A percentile compares a stretch with the other conserved stretches of the same genome.
Conservation (phyloP, 2,113 vertebrate genomes). For the Genyomyrus donnyi region DNA sequence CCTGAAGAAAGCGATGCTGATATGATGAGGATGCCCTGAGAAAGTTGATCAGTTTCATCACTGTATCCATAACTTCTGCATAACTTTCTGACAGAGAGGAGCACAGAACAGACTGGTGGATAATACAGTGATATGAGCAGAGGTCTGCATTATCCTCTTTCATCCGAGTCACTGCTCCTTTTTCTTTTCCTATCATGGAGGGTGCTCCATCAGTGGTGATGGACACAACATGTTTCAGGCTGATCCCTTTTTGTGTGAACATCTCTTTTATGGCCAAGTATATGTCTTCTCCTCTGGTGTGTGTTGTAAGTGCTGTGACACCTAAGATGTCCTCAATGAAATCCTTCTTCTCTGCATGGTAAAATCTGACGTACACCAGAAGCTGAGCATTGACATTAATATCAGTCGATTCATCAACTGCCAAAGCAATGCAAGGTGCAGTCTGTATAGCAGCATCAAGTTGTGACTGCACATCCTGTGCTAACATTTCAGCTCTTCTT, state of each 20-base stretch:
- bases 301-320: constrained; percentile 10
- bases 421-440: background rate
- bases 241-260: background rate
- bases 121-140: background rate
- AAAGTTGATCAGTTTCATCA: background rate
- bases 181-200: constrained; percentile 7
- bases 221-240: constrained; percentile 12
- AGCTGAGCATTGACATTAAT: background rate
- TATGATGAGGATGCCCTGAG: constrained; percentile 19
- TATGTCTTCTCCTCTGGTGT: constrained; percentile 21
- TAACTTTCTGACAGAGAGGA: constrained; percentile 1
- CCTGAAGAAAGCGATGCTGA: constrained; percentile 2
- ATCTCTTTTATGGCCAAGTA: constrained; percentile 23
- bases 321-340: constrained; percentile 29
- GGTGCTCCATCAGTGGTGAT: constrained; percentile 5
- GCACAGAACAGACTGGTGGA: constrained; percentile 2
- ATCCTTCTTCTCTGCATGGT: constrained; percentile 9
- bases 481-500: background rate
- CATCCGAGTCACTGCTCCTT: background rate
- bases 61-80: background rate
- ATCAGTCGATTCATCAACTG: constrained; percentile 1
- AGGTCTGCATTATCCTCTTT: no score
- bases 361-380: constrained; percentile 6
- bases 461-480: background rate
- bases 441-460: background rate